Conservation (phyloP, 2,888 invertebrate genomes). For the Tryphoninae sp. region DNA sequence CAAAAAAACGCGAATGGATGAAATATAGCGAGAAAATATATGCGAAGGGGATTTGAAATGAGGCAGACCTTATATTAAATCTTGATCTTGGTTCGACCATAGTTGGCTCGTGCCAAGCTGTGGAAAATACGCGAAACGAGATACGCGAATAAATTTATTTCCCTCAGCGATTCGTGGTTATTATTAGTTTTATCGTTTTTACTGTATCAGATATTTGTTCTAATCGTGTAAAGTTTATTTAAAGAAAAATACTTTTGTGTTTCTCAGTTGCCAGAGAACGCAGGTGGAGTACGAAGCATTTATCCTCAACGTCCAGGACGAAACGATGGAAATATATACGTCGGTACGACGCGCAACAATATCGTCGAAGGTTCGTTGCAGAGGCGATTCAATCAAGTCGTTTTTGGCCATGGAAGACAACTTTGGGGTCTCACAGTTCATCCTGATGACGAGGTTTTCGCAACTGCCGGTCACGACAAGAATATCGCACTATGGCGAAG, state of each 20-base stretch:
- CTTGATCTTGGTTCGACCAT: not conserved
- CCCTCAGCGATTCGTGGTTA: not conserved
- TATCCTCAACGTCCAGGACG: constrained; percentile 94
- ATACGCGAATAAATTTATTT: constrained; percentile 6
- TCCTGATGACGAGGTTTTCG: constrained; percentile 94
- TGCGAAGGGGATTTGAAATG: not conserved
- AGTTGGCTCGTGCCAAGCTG: not conserved
- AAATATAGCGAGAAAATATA: not conserved
- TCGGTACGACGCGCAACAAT: constrained; percentile 94
- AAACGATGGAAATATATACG: constrained; percentile 94
- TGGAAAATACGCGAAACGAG: not conserved
- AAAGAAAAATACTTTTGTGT: constrained; percentile 7
- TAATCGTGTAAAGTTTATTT: not conserved
- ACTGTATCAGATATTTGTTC: not conserved
- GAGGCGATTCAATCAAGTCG: constrained; percentile 91
- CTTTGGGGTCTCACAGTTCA: constrained; percentile 94
- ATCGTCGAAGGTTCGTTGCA: constrained; percentile 95
- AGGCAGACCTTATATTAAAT: not conserved
- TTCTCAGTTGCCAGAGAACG: constrained; percentile 90
- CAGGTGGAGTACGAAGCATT: constrained; percentile 94
- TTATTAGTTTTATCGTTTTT: not conserved
- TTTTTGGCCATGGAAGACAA: constrained; percentile 94
- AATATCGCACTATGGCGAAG: constrained; percentile 95
- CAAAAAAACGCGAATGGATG: not conserved
- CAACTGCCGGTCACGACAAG: constrained; percentile 95